Evolutionary conservation across 1,140 invertebrate species (phyloP).

Genomic region (Meteorus sp.): DNA sequence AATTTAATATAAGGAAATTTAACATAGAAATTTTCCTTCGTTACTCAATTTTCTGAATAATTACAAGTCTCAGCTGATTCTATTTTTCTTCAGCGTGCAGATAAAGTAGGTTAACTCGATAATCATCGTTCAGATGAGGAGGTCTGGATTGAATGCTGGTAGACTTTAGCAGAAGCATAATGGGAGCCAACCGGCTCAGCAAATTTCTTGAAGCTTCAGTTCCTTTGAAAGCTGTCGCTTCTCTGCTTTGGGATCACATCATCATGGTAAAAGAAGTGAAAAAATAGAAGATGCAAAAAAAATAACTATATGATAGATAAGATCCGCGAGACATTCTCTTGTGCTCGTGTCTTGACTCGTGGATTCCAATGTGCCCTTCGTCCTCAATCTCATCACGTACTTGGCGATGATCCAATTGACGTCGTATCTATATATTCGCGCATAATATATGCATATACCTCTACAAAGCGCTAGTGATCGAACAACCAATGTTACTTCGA

Average conservation of each 20-base stretch:
- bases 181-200: neutral
- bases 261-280: neutral
- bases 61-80: neutral
- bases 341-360: neutral
- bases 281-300: neutral
- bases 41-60: too few species aligned
- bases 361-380: neutral
- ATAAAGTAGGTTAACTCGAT: slow-evolving; percentile 6
- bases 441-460: too few species aligned
- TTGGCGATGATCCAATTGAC: slow-evolving; percentile 14
- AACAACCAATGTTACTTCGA: too few species aligned
- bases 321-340: neutral
- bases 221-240: neutral
- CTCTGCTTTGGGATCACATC: neutral
- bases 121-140: slow-evolving; percentile 3
- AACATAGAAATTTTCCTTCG: neutral
- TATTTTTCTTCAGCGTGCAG: neutral
- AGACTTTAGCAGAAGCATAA: neutral
- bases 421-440: too few species aligned
- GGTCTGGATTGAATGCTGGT: neutral
- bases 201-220: too few species aligned
- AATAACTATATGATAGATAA: neutral
- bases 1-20: too few species aligned
- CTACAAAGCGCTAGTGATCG: too few species aligned
- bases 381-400: slow-evolving; percentile 17